Evolutionary conservation across 2,797 vertebrate species (phyloP), one percentile per base, ranked within the genome.

Genomic region (Thalassophryne amazonica): DNA sequence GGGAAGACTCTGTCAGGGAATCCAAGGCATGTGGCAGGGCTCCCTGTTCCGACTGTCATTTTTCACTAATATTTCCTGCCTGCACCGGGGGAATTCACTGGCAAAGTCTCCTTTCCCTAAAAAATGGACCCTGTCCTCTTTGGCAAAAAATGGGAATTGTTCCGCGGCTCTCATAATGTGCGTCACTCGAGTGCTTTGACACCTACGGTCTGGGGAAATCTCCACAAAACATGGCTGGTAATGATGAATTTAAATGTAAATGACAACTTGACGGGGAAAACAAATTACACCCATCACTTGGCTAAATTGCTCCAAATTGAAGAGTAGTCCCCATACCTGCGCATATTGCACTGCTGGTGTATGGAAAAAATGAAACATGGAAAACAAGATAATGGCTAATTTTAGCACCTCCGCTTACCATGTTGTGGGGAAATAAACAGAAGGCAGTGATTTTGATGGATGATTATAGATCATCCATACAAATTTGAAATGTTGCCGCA

Each of bases 171-270:
- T 63, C 47, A 53, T 68, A 50, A 70, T 59, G 39, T 38, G 27
- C 6, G 52, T 63, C 33, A 29, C 60, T 41, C 37, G 13, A 55
- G 57, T 73, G 56, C 76, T 51, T 68, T 66, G 67, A 77, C 73
- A 77, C 62, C 59, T 58, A 57, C 36, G 31, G 80, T 81, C 82
- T 81, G 48, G 74, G 79, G 84, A 84, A 82, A 76, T 85, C 76
- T 83, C 40, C 5, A 34, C 50, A 71, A 80, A 81, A 78, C 69
- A 64, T 34, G 50, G 42, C 40, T 65, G 53, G 69, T 84, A 83
- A 88, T 86, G 80, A 86, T 77, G 60, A 81, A 81, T 87, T 81
- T 85, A 82, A 82, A 88, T 84, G 74, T 60, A 86, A 84, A 86
- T 70, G 72, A 70, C 59, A 79, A 73, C 60, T 68, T 69, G 71